Percentiles rank a stretch among this genome's conserved stretches.
Evolutionary conservation across 2,797 vertebrate species (phyloP).

Genomic region (Bradypodion pumilum): DNA sequence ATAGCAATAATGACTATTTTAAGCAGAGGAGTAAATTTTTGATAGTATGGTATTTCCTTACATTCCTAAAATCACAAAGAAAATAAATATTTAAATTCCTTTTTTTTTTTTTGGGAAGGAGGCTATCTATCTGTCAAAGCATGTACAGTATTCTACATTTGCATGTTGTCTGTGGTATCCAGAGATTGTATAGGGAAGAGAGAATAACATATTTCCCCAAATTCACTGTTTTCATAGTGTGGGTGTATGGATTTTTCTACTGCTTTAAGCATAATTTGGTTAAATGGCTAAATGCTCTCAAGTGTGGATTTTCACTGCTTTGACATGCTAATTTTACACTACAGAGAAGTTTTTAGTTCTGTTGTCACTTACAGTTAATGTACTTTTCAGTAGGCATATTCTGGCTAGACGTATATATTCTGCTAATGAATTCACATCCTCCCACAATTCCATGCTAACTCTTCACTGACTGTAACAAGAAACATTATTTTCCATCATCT

Average conservation of each 20-base stretch:
- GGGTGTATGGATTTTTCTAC: background rate
- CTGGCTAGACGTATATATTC: constrained; percentile 51
- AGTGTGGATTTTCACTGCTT: constrained; percentile 31
- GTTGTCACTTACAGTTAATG: constrained; percentile 53
- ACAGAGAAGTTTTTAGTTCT: constrained; percentile 22
- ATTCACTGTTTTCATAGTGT: constrained; percentile 34
- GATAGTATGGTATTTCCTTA: background rate
- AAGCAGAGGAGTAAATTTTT: background rate
- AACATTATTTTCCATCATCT: background rate
- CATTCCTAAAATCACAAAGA: background rate
- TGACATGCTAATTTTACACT: constrained; percentile 15
- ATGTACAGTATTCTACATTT: background rate
- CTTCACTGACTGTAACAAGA: constrained; percentile 58
- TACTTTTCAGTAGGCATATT: constrained; percentile 53
- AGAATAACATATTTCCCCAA: background rate
- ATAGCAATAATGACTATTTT: background rate
- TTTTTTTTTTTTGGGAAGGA: too few species aligned
- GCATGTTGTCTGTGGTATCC: constrained; percentile 30
- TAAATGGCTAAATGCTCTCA: constrained; percentile 16
- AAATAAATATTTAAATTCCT: constrained; percentile 14
- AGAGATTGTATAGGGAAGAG: background rate
- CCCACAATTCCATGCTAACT: constrained; percentile 44
- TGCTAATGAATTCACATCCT: constrained; percentile 45
- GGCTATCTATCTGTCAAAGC: constrained; percentile 13
- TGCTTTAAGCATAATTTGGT: background rate